phyloP scores from a whole-genome alignment of 2,888 invertebrate species.

The Diarsia brunnea region DNA sequence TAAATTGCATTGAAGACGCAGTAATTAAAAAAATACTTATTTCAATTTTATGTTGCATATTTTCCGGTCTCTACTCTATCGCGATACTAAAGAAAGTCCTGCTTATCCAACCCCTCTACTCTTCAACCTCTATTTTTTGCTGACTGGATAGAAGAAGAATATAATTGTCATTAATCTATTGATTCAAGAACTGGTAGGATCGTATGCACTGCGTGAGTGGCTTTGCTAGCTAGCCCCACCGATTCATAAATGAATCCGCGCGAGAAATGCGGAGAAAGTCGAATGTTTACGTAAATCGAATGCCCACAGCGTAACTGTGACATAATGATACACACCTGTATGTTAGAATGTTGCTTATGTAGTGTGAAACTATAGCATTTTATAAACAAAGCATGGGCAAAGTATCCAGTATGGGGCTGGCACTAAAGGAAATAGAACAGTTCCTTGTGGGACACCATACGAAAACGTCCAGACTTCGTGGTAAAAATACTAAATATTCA shows the following conservation, averaged over 20 bases:
- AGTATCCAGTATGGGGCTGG: not conserved
- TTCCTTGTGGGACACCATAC: not conserved
- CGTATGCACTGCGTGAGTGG: conserved; percentile 8
- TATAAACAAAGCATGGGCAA: not conserved
- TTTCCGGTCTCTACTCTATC: not conserved
- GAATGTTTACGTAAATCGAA: conserved; percentile 77
- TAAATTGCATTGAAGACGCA: not conserved
- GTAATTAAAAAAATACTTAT: not conserved
- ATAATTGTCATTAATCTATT: conserved; percentile 7
- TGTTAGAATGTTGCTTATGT: conserved; percentile 13
- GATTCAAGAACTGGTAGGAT: not conserved
- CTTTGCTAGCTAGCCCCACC: conserved; percentile 6
- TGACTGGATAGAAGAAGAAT: not conserved
- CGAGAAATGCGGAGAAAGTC: conserved; percentile 79
- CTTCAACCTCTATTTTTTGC: not conserved
- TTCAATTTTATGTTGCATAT: not conserved
- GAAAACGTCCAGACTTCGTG: not conserved
- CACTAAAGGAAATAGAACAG: not conserved
- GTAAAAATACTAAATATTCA: not conserved
- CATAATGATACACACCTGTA: conserved; percentile 67
- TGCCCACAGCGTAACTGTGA: conserved; percentile 70
- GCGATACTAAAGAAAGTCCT: not conserved
- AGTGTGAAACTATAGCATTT: conserved; percentile 1
- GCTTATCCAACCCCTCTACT: not conserved
- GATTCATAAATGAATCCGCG: conserved; percentile 64